phyloP scores from a whole-genome alignment of 2,113 vertebrate genomes.

The Illadopsis cleaveri region DNA sequence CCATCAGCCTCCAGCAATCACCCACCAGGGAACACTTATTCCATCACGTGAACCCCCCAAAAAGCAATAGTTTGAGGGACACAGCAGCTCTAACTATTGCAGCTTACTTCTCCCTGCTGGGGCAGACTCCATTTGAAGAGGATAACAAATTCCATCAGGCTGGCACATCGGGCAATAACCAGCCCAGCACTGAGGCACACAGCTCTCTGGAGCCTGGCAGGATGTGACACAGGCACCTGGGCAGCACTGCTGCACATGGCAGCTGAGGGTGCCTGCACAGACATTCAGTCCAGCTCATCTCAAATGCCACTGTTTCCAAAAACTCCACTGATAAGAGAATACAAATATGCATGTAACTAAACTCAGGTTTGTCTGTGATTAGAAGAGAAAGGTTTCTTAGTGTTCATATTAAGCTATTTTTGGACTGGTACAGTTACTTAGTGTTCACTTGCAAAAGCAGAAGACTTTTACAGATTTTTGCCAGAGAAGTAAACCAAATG shows the following conservation, averaged over 20 bases:
- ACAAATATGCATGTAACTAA: rapidly evolving
- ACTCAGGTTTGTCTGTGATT: background rate
- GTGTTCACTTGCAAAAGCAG: background rate
- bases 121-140: background rate
- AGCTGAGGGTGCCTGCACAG: background rate
- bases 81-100: background rate
- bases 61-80: background rate
- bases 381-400: background rate
- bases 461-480: background rate
- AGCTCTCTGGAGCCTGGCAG: background rate
- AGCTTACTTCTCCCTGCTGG: background rate
- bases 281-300: background rate
- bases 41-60: background rate
- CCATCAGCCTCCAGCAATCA: background rate
- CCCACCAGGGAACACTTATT: background rate
- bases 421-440: background rate
- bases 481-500: background rate
- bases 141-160: background rate
- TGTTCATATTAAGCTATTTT: background rate
- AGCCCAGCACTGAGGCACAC: rapidly evolving
- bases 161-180: background rate
- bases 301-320: background rate
- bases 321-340: background rate
- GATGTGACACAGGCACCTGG: background rate
- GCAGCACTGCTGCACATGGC: rapidly evolving